Conservation (phyloP, 2,888 invertebrate species). For the Parapristionchus giblindavisi region DNA sequence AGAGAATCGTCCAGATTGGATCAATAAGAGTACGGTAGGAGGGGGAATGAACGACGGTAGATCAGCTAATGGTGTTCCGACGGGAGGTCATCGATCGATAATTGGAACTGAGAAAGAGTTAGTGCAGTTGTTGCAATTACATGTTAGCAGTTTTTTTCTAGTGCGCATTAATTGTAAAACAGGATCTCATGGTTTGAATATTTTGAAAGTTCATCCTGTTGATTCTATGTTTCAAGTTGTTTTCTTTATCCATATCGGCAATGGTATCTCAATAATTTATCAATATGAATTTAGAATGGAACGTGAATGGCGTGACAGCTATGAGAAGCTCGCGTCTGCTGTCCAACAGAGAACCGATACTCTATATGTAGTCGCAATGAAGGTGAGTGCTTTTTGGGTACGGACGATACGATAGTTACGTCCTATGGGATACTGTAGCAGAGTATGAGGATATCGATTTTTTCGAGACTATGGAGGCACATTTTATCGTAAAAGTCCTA, state of each 20-base stretch:
- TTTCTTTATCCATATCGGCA: neutral
- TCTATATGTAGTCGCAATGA: slow-evolving; percentile 60
- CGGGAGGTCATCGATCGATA: neutral
- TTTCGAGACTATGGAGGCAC: neutral
- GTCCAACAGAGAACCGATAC: slow-evolving; percentile 58
- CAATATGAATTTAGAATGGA: slow-evolving; percentile 19
- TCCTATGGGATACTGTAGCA: too few species aligned
- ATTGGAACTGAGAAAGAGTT: too few species aligned
- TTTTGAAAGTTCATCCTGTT: too few species aligned
- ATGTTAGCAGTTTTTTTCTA: too few species aligned
- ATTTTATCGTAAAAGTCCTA: neutral
- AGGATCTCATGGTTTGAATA: too few species aligned
- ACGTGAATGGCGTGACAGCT: slow-evolving; percentile 13
- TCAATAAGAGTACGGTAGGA: neutral
- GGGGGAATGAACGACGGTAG: neutral
- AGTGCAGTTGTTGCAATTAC: too few species aligned
- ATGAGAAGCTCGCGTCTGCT: slow-evolving; percentile 43
- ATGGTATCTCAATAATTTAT: too few species aligned
- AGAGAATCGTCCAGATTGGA: slow-evolving; percentile 19
- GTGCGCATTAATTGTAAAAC: too few species aligned
- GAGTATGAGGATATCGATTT: neutral
- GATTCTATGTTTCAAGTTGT: neutral
- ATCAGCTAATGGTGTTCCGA: neutral
- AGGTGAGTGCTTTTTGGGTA: too few species aligned
- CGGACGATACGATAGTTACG: too few species aligned